Conservation (phyloP, 2,888 invertebrate species). For the Macaria notata region DNA sequence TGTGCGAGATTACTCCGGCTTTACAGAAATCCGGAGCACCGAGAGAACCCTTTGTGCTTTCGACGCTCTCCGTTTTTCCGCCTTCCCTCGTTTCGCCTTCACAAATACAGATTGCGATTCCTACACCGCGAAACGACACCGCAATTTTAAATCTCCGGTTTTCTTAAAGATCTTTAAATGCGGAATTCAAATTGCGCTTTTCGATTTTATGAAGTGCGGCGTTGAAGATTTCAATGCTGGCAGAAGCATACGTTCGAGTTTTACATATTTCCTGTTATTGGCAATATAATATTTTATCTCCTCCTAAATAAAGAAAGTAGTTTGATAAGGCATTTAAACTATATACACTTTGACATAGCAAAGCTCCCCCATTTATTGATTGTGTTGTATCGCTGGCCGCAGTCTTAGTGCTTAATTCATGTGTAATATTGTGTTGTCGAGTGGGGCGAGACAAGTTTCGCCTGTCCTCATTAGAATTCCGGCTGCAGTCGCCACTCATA, state of each 20-base stretch:
- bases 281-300: too few species aligned
- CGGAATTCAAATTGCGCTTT: slow-evolving; percentile 13
- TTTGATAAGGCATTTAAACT: too few species aligned
- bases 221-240: too few species aligned
- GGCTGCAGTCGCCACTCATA: slow-evolving; percentile 51
- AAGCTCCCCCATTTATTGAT: neutral
- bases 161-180: slow-evolving; percentile 20
- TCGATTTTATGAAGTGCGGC: neutral
- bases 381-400: slow-evolving; percentile 2
- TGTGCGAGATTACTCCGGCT: slow-evolving; percentile 55
- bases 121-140: slow-evolving; percentile 37
- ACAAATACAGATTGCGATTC: slow-evolving; percentile 56
- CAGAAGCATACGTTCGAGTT: too few species aligned
- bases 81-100: slow-evolving; percentile 50
- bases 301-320: too few species aligned
- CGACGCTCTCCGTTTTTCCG: slow-evolving; percentile 56
- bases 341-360: neutral
- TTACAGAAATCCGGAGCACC: slow-evolving; percentile 53
- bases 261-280: too few species aligned
- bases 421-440: slow-evolving; percentile 23
- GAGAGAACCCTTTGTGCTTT: slow-evolving; percentile 54
- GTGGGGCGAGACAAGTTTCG: slow-evolving; percentile 34
- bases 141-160: slow-evolving; percentile 29
- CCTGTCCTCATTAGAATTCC: slow-evolving; percentile 62
- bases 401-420: slow-evolving; percentile 10